Conservation (phyloP, 1,140 invertebrate genomes). For the Pseudomyrmex concolor region DNA sequence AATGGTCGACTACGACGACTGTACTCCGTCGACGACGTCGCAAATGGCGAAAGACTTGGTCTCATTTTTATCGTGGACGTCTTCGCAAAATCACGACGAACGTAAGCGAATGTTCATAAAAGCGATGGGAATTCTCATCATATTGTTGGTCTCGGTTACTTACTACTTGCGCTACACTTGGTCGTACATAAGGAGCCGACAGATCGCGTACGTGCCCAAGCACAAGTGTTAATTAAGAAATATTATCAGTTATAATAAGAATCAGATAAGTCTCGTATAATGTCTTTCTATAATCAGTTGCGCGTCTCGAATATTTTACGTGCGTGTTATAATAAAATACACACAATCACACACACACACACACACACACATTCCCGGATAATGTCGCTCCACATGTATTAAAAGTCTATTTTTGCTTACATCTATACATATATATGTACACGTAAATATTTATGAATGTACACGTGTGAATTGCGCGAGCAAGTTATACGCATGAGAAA, state of each 20-base stretch:
- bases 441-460: no score
- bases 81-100: constrained; percentile 95
- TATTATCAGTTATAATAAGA: neutral
- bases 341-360: no score
- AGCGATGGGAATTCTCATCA: constrained; percentile 87
- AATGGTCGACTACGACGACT: constrained; percentile 92
- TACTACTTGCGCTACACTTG: constrained; percentile 88
- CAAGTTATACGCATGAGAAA: no score
- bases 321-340: no score
- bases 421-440: no score
- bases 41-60: constrained; percentile 98
- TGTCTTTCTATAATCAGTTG: no score
- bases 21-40: constrained; percentile 95
- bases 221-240: constrained; percentile 12
- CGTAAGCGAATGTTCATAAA: constrained; percentile 94
- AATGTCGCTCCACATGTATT: no score
- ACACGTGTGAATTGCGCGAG: no score
- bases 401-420: no score
- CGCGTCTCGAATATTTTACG: no score
- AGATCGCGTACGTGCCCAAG: constrained; percentile 52
- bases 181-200: constrained; percentile 45
- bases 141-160: constrained; percentile 85
- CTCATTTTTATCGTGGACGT: constrained; percentile 96
- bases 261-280: neutral
- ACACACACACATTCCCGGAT: no score